Evolutionary conservation across 2,888 invertebrate species (phyloP), one percentile per base, ranked within the genome.

Genomic region (Aradus depressus): DNA sequence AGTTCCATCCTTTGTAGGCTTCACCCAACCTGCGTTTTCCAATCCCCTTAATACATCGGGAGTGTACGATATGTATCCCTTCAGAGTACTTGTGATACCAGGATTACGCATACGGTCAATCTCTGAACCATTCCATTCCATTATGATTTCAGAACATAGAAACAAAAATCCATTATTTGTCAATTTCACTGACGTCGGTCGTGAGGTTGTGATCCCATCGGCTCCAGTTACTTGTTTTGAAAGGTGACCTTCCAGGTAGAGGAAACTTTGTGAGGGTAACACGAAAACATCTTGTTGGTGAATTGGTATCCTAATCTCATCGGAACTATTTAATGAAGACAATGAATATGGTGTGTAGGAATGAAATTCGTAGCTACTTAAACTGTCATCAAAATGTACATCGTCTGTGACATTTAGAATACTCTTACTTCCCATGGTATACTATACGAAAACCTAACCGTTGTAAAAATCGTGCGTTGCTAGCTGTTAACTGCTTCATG

Each of bases 311-410:
- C 41, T 8, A 3, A 21, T 41, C 23, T 21, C 3, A 3, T 3
- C 22, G 6, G 14, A 35, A 4, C 19, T 5, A 2, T 3, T 35
- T 18, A 5, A 35, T 4, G 35, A 14, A 4, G 4, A 14, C n/a
- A 58, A 51, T 44, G 60, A 50, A 54, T 62, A 62, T 45, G 63
- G 62, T 53, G 58, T 58, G 57, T 64, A 62, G 18, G 57, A 58
- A 45, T 61, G 63, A 37, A 32, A 51, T 32, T 44, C 44, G 12
- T 32, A 16, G n/a, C 32, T 44, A 19, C 19, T 14, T 28, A 54
- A 19, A 8, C 35, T 48, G n/a, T 54, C 48, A 39, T 54, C 51
- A 47, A 54, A 54, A 6, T 21, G 38, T 16, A 49, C 44, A 3
- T 38, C 48, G 14, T 32, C 19, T 6, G 16, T 28, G 6, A 52